These are phyloP conservation scores for Monoplex corrugatus DNA, from an alignment of 2,888 invertebrate genomes.

Conservation along the genomic window DNA sequence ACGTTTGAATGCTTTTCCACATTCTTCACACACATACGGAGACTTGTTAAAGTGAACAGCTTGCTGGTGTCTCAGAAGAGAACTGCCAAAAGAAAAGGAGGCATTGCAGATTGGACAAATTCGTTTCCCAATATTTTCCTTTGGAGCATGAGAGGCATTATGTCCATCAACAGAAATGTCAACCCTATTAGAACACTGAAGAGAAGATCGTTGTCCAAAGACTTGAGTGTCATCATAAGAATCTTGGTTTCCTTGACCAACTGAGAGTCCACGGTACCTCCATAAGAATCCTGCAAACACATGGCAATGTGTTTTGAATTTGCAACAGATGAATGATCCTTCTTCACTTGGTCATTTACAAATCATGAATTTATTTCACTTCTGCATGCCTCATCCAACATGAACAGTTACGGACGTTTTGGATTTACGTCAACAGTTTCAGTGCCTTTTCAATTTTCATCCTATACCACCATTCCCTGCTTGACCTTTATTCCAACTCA, in stretches of 20 bases:
- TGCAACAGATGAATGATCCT: no score
- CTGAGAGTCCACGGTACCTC: background rate
- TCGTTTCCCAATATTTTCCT: background rate
- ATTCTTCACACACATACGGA: background rate
- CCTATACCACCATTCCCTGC: no score
- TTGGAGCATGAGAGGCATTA: background rate
- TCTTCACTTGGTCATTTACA: background rate
- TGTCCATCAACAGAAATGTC: background rate
- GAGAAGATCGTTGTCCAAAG: background rate
- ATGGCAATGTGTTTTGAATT: background rate
- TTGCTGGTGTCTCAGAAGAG: background rate
- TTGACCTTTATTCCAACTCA: no score
- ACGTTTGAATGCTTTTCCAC: background rate
- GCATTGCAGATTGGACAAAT: background rate
- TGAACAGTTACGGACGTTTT: no score
- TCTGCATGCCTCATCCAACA: background rate
- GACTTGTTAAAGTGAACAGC: background rate
- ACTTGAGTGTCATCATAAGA: background rate
- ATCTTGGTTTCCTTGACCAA: background rate
- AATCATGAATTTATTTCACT: background rate
- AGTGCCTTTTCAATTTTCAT: no score
- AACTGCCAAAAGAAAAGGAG: background rate
- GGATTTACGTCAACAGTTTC: no score
- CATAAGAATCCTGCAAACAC: background rate
- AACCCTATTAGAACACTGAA: background rate